Percentiles rank a stretch among this genome's conserved stretches.
Conservation (phyloP, 1,140 invertebrate species). For the Xylocopa sonorina region DNA sequence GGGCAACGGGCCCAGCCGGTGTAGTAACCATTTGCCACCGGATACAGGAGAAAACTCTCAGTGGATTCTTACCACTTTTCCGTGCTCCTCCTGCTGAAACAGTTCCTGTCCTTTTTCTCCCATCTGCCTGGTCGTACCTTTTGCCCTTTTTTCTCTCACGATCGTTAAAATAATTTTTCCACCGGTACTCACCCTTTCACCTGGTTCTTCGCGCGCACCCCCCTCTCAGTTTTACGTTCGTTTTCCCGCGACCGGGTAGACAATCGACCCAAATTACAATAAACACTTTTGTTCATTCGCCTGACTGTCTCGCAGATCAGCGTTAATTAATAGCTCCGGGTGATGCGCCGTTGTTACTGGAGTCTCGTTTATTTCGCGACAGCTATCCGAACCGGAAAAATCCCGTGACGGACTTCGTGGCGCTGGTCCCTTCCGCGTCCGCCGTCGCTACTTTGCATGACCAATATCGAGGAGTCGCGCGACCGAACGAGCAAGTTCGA, state of each 20-base stretch:
- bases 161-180: slow-evolving; percentile 26
- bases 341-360: neutral
- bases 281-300: neutral
- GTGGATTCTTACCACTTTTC: slow-evolving; percentile 29
- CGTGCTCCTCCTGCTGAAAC: neutral
- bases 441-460: slow-evolving; percentile 2
- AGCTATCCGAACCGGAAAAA: neutral
- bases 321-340: slow-evolving; percentile 19
- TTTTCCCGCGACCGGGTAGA: neutral
- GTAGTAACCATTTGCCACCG: slow-evolving; percentile 45
- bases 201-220: neutral
- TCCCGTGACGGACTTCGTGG: neutral
- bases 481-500: neutral
- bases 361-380: neutral
- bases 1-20: slow-evolving; percentile 7
- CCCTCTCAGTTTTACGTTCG: neutral
- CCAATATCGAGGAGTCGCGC: slow-evolving; percentile 29
- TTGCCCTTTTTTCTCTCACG: neutral
- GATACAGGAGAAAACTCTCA: slow-evolving; percentile 59
- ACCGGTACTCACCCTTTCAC: neutral
- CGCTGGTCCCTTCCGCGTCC: neutral
- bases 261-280: slow-evolving; percentile 17
- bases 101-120: neutral
- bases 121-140: neutral
- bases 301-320: neutral